These are phyloP conservation scores for Pseudoips prasinana DNA, from an alignment of 2,888 invertebrate species.

Conservation along the genomic window DNA sequence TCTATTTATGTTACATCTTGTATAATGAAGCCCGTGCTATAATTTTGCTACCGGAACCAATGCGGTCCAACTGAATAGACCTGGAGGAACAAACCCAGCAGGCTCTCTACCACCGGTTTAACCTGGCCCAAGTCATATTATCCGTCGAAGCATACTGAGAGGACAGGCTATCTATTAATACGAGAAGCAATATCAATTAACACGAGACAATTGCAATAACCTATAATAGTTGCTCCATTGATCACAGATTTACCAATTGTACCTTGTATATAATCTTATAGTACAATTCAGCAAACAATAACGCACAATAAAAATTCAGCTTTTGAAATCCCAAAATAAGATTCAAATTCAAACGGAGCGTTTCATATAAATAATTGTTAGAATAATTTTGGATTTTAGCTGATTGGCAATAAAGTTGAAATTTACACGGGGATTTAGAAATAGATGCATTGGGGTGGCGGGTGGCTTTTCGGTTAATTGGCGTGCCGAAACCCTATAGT, in stretches of 20 bases:
- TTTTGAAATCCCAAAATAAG: constrained; percentile 20
- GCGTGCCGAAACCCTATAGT: constrained; percentile 31
- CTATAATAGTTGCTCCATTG: constrained; percentile 21
- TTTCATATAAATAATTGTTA: constrained; percentile 1
- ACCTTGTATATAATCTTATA: constrained; percentile 22
- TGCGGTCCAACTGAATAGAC: too few species aligned
- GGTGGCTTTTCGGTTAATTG: constrained; percentile 36
- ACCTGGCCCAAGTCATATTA: too few species aligned
- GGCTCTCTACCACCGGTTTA: too few species aligned
- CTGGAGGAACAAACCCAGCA: too few species aligned
- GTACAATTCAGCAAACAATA: background rate
- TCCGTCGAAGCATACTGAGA: too few species aligned
- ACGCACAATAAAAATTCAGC: constrained; percentile 19
- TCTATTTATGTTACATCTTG: too few species aligned
- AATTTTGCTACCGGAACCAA: too few species aligned
- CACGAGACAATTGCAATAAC: too few species aligned
- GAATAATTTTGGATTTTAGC: constrained; percentile 11
- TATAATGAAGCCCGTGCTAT: too few species aligned
- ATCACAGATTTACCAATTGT: constrained; percentile 31
- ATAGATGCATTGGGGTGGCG: constrained; percentile 14
- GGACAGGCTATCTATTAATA: too few species aligned
- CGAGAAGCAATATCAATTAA: too few species aligned
- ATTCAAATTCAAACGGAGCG: constrained; percentile 12
- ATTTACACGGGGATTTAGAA: constrained; percentile 11
- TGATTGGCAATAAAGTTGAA: constrained; percentile 14